Evolutionary conservation across 2,888 invertebrate genomes (phyloP), one percentile per base, ranked within the genome.

Genomic region (Lasioglossum marginatum): DNA sequence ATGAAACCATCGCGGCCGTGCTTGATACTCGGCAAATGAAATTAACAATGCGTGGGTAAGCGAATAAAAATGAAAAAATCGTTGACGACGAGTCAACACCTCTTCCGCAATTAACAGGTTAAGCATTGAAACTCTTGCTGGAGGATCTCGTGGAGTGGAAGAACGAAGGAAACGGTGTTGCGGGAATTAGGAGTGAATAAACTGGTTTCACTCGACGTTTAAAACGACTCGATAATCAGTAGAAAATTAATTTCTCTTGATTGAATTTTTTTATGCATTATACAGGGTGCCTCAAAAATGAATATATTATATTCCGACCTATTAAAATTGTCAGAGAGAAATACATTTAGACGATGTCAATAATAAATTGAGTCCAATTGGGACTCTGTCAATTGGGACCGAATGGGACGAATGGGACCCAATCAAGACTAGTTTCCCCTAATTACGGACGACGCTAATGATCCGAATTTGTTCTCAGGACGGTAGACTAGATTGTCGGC

Each of bases 21-120:
- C 27, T 63, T 27, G 60, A 63, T 63, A 60, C 60, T 14, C 52
- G 4, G 60, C 27, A 16, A 66, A 34, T 34, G 66, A 19, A 34
- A 34, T 66, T 63, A 63, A 63, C 27, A 63, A 63, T 63, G 60
- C 27, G 14, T 31, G 60, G 60, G 14, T 14, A 63, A 63, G 60
- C 60, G 60, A 63, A 63, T 31, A 31, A 63, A 63, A 63, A 63
- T 14, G 60, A 2, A 23, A 60, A 63, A 31, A 27, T 31, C 27
- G 16, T 63, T 27, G 60, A 60, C 27, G 60, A 60, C 60, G 27
- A 27, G 60, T 60, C 60, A 16, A 31, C 60, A 31, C 27, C 27
- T 63, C 60, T 63, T 63, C 27, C 60, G 60, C 60, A 16, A 63
- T 63, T 63, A 63, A n/a, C 60, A 12, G 60, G 60, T 60, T 60